A percentile compares a stretch with the other conserved stretches of the same genome.
Conservation (phyloP, 2,113 vertebrate genomes). For the Psophia crepitans region DNA sequence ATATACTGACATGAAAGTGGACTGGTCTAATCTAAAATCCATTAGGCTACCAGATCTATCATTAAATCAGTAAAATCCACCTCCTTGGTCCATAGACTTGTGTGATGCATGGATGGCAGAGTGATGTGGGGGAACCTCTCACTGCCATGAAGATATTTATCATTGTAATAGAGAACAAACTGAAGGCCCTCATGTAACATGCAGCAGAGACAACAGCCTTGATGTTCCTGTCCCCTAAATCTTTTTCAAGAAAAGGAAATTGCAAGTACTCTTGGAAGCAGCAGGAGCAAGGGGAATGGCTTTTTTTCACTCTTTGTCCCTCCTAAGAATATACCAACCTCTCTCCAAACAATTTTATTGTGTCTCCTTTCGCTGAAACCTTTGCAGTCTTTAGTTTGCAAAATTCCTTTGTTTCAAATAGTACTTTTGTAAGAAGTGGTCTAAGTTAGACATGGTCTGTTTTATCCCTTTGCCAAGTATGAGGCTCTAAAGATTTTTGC, state of each 20-base stretch:
- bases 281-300: background rate
- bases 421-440: background rate
- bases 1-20: background rate
- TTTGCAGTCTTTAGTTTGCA: background rate
- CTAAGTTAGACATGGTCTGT: background rate
- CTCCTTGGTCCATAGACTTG: background rate
- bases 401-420: background rate
- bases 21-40: background rate
- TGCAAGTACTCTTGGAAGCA: conserved; percentile 8
- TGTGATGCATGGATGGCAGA: background rate
- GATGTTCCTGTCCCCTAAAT: conserved; percentile 26
- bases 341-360: background rate
- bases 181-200: background rate
- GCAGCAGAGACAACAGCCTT: conserved; percentile 26
- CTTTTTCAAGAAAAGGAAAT: conserved; percentile 33
- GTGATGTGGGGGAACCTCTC: background rate
- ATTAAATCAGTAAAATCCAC: conserved; percentile 16
- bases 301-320: background rate
- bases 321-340: background rate
- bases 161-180: conserved; percentile 5
- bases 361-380: background rate
- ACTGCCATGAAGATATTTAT: background rate
- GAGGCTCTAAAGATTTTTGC: background rate
- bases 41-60: conserved; percentile 19
- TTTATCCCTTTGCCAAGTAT: background rate